Base-by-base conservation (phyloP, 2,113 vertebrate genomes). In the Chrysemys picta region DNA sequence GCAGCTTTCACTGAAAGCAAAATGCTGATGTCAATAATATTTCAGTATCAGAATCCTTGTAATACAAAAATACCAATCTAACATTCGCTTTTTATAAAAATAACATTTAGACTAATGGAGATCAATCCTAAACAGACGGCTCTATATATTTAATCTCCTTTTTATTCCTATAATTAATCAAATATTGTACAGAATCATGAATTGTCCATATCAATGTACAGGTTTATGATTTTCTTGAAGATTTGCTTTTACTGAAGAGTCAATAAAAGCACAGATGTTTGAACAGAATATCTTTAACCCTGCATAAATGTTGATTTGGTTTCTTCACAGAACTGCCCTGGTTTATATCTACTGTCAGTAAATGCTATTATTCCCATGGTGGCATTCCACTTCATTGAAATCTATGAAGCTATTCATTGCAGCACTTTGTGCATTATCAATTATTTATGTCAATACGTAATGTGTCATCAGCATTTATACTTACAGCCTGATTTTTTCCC, bases 391-490 rank as follows among this genome's bases (percentile, higher is more conserved):
- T 95, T 84, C 93, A 65, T 62, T 93, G 91, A 93, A 97, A 96
- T 93, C 96, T 92, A 69, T 27, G 80, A 88, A 69, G 57, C 79
- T 79, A 96, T 95, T 96, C 93, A 97, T 97, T 89, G 95, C 22
- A 75, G 82, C 92, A 94, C 88, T 97, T 93, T 54, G 94, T 91
- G 95, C 94, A 89, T 87, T 95, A 96, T 94, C 96, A 97, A 96
- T 96, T 97, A 97, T 94, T 97, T 97, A 97, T 97, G 94, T 93
- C 95, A 97, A 97, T 95, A 97, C 90, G 96, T 90, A 97, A 82
- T 1, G 90, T 94, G 94, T 95, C 93, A 96, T 97, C 95, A 95
- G 94, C 96, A 97, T 97, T 96, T 94, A 90, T 91, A 94, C 94
- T 93, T 95, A 79, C 95, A 95, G 89, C 92, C 89, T 95, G 94